Evolutionary conservation across 2,797 vertebrate genomes (phyloP), one percentile per base, ranked within the genome.

Genomic region (Acestrorhynchus altus): DNA sequence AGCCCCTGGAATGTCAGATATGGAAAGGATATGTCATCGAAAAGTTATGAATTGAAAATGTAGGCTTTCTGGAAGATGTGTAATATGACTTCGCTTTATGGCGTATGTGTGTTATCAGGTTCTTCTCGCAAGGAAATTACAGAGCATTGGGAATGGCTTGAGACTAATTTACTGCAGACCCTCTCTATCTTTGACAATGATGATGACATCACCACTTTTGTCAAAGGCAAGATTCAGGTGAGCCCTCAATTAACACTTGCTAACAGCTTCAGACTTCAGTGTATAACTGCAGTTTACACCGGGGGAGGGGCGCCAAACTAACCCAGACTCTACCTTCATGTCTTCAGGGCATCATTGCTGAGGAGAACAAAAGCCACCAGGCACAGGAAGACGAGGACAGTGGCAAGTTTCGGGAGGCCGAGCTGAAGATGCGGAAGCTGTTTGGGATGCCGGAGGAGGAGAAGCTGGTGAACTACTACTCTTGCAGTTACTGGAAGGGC

Each of bases 401-500:
- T 0, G 96, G 95, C 12, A 99, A 99, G 89, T 99, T 99, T 86
- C 95, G 95, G 46, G 98, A 99, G 86, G 97, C 98, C 0, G 96
- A 97, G 83, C 88, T 97, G 82, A 99, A 99, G 90, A 98, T 99
- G 96, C 81, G 96, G 79, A 96, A 94, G 89, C 92, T 98, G 85
- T 99, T 99, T 4, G 95, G 95, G 66, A 99, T 99, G 97, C 98
- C 98, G 0, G 96, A 97, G 8, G 97, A 95, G 54, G 98, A 99
- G 90, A 98, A 98, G 85, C 90, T 99, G 85, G 98, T 99, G 61
- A 99, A 98, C 84, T 99, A 99, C 85, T 99, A 99, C 76, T 98
- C 97, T 71, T 99, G 98, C 90, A 99, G 97, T 88, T 98, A 94
- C 84, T 99, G 98, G 98, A 99, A 99, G 84, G 96, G 98, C 0